A percentile compares a stretch with the other conserved stretches of the same genome.
Conservation (phyloP, 2,113 vertebrate genomes). For the Siniperca chuatsi region DNA sequence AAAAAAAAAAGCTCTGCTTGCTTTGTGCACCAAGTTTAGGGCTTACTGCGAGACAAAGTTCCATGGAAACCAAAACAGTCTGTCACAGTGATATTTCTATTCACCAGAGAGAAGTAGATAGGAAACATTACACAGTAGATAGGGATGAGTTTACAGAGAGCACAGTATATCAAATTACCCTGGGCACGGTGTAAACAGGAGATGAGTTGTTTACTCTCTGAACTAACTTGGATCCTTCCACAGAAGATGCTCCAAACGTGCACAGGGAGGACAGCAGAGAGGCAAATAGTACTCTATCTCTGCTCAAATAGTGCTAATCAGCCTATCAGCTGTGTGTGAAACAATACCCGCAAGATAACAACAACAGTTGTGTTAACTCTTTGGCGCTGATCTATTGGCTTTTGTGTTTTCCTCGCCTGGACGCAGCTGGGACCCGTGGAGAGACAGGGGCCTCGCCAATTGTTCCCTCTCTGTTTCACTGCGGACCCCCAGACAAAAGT, state of each 20-base stretch:
- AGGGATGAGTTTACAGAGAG: not conserved
- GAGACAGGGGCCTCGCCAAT: constrained; percentile 54
- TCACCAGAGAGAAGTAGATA: not conserved
- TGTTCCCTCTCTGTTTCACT: constrained; percentile 54
- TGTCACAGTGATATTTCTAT: constrained; percentile 18
- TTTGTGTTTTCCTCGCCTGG: constrained; percentile 64
- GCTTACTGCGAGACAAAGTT: constrained; percentile 19
- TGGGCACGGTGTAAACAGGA: constrained; percentile 45
- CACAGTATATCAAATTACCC: constrained; percentile 8
- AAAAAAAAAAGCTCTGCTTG: constrained; percentile 21
- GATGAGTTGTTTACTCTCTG: constrained; percentile 39
- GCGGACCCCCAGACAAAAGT: constrained; percentile 52
- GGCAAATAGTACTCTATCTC: not conserved
- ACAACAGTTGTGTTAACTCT: constrained; percentile 44
- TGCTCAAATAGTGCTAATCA: constrained; percentile 37
- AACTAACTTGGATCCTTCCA: not conserved
- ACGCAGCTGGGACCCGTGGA: constrained; percentile 62
- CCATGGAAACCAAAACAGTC: constrained; percentile 37
- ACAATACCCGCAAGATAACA: constrained; percentile 63
- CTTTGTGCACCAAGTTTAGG: constrained; percentile 36
- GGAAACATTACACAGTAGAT: not conserved
- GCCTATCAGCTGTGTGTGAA: constrained; percentile 52
- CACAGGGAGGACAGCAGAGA: not conserved
- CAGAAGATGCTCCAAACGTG: constrained; percentile 23
- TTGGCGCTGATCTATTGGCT: constrained; percentile 50